Evolutionary conservation across 2,888 invertebrate genomes (phyloP).

Genomic region (Lasioglossum morio): DNA sequence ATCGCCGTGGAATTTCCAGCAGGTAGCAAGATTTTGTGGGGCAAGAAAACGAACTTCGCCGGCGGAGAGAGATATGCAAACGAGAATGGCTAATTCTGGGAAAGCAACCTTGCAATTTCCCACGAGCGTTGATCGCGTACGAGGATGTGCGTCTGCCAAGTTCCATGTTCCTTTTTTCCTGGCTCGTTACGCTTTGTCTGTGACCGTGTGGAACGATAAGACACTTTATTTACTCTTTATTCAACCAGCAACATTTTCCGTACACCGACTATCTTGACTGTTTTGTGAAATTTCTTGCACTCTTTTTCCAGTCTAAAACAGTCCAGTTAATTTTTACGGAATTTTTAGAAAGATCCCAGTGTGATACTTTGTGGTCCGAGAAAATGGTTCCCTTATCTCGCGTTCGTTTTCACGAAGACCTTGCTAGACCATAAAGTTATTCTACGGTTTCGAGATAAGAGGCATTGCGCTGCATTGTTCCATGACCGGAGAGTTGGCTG

Average conservation of each 20-base stretch:
- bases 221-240: conserved; percentile 33
- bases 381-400: conserved; percentile 25
- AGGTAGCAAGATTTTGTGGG: conserved; percentile 16
- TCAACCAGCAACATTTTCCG: conserved; percentile 16
- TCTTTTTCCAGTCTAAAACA: not conserved
- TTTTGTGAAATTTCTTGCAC: not conserved
- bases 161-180: not conserved
- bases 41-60: not conserved
- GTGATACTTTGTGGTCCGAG: not conserved
- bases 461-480: conserved; percentile 29
- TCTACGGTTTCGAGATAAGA: conserved; percentile 44
- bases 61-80: not conserved
- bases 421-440: conserved; percentile 34
- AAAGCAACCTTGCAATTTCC: conserved; percentile 6
- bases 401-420: conserved; percentile 26
- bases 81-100: not conserved
- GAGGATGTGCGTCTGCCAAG: not conserved
- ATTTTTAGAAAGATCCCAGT: not conserved
- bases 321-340: not conserved
- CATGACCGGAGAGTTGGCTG: conserved; percentile 4
- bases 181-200: conserved; percentile 18
- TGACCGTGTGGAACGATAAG: conserved; percentile 24
- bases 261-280: not conserved
- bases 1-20: not conserved
- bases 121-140: conserved; percentile 13